Evolutionary conservation across 2,113 vertebrate species (phyloP), one percentile per base, ranked within the genome.

Genomic region (Thamnaconus septentrionalis): DNA sequence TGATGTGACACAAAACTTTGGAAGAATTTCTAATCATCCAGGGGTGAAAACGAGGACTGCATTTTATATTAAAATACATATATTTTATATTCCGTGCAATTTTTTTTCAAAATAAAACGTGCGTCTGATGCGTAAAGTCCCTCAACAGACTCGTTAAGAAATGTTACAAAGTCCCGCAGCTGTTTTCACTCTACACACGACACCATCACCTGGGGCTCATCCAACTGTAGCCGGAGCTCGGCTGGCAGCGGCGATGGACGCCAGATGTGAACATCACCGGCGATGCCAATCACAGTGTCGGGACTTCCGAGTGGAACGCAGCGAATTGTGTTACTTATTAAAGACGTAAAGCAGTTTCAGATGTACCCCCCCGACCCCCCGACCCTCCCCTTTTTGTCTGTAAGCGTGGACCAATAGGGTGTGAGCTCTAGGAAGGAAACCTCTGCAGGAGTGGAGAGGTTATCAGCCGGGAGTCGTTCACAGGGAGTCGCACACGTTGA

Each of bases 401-500:
- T 43, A 53, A n/a, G 48, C 62, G 59, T 64, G 50, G 43, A 57
- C 55, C 45, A 59, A 43, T 48, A 56, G 44, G 62, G 68, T 56
- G 10, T 64, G 61, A 48, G 18, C 60, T 72, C 66, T 73, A 55
- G 61, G 71, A 60, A 83, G 78, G 83, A 87, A 89, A 77, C 76
- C 11, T 3, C 79, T 51, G 77, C 64, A 72, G 70, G 63, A 73
- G 79, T 40, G 79, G 85, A 87, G 82, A 87, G 66, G 71, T 75
- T 87, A 89, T 87, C 89, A 79, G 78, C 56, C 46, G 73, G 46
- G n/a, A 54, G 63, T 65, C 49, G 84, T 76, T 73, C 81, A 88
- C 81, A 76, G 55, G 68, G n/a, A 54, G 53, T 84, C 74, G 75
- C 57, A 42, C 5, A 41, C 46, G 54, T 51, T 12, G 5, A 52